phyloP scores from a whole-genome alignment of 2,113 vertebrate genomes.

The Mastomys coucha region DNA sequence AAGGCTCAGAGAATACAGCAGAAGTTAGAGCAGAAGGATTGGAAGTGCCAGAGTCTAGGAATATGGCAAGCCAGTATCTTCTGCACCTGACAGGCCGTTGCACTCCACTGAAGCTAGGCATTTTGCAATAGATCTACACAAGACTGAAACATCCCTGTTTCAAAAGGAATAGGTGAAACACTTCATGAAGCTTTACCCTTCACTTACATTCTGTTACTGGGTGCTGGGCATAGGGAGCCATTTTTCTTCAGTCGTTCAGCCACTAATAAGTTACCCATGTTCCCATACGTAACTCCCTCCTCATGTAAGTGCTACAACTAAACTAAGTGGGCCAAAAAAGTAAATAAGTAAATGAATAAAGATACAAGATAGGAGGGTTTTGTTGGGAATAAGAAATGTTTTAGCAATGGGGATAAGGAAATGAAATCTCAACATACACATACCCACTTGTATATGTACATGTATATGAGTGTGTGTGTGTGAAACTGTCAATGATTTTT shows the following conservation, averaged over 20 bases:
- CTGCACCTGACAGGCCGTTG: not conserved
- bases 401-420: not conserved
- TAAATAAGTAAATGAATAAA: not conserved
- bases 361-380: not conserved
- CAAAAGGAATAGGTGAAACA: not conserved
- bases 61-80: too few species aligned
- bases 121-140: not conserved
- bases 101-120: not conserved
- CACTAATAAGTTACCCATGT: not conserved
- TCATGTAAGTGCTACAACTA: not conserved
- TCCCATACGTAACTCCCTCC: not conserved
- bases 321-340: not conserved
- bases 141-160: not conserved
- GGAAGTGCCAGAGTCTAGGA: not conserved
- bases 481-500: too few species aligned
- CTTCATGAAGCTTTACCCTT: not conserved
- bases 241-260: not conserved
- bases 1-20: not conserved
- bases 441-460: fast-evolving
- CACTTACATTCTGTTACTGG: not conserved
- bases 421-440: not conserved
- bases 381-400: not conserved
- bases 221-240: not conserved
- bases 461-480: not conserved
- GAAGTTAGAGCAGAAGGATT: not conserved